Base-by-base conservation (phyloP, 2,888 invertebrate genomes). In the Ennomos erosarius region DNA sequence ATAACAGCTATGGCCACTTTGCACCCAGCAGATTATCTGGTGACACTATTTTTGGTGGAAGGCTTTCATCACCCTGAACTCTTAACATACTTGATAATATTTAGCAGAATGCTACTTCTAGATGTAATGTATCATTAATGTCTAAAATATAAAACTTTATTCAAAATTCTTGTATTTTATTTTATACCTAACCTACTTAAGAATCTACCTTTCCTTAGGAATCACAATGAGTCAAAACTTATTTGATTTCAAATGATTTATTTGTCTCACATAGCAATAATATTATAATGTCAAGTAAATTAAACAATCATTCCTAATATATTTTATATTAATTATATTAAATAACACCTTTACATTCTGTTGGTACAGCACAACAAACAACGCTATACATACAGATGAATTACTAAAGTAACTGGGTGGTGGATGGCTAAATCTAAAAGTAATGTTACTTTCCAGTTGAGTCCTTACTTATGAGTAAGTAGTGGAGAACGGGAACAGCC, bases 21-120 rank as follows among this genome's bases (percentile, higher is more conserved):
- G 55, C 55, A 73, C 68, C 67, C 65, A 67, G 69, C 45, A 8
- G 45, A 37, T 47, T n/a, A 49, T 40, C 62, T 73, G 72, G 67
- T 62, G 64, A 57, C 61, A 72, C 71, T 26, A 26, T 4, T 26
- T 59, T 66, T 69, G 74, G 76, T 75, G 72, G 65, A 68, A 69
- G 75, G 69, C 59, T 64, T 52, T 55, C 16, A 39, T 58, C 62
- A 67, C 62, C 47, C 55, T 64, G 26, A 52, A 54, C 53, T 52
- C 48, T 68, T 55, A 59, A 42, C 62, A 68, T 67, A 63, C 68
- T 58, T 54, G 53, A 65, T 46, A 61, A 36, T 62, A 68, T 63
- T 58, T 63, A 62, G 62, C 52, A 51, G 70, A 68, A 65, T 64
- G 62, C 66, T 68, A 58, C 68, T 71, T 70, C 65, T 75, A 73